phyloP scores from a whole-genome alignment of 2,113 vertebrate species.

The Tapirus terrestris region DNA sequence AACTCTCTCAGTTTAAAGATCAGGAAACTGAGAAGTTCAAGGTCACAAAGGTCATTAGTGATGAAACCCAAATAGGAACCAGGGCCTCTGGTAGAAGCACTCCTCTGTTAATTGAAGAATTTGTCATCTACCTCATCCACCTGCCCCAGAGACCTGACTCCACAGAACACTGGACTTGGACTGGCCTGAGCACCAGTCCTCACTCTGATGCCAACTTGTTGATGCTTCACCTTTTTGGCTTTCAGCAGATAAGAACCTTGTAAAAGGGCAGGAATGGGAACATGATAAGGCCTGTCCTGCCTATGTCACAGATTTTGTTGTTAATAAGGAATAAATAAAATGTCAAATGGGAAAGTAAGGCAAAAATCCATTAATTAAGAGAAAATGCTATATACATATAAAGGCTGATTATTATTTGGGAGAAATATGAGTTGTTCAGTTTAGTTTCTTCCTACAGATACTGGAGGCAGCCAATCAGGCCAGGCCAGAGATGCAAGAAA shows the following conservation, averaged over 20 bases:
- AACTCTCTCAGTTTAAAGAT: background rate
- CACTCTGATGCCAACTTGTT: background rate
- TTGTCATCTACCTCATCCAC: background rate
- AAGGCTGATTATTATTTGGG: background rate
- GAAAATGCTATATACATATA: background rate
- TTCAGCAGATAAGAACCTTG: background rate
- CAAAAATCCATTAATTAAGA: background rate
- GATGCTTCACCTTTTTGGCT: background rate
- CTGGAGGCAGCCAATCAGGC: background rate
- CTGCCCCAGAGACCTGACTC: background rate
- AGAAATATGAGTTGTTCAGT: background rate
- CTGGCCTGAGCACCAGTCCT: background rate
- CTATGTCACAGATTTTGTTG: background rate
- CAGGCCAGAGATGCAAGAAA: background rate
- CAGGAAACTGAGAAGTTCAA: conserved; percentile 38
- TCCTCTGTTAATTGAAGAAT: background rate
- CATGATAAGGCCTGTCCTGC: background rate
- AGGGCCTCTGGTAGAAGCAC: background rate
- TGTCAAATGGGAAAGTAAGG: background rate
- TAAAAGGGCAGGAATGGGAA: background rate
- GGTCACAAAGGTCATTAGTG: background rate
- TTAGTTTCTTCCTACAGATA: background rate
- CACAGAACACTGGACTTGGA: background rate
- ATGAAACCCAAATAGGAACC: background rate
- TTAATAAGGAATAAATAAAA: background rate